A percentile compares a stretch with the other conserved stretches of the same genome.
Evolutionary conservation across 2,888 invertebrate genomes (phyloP).

Genomic region (Acronicta aceris): DNA sequence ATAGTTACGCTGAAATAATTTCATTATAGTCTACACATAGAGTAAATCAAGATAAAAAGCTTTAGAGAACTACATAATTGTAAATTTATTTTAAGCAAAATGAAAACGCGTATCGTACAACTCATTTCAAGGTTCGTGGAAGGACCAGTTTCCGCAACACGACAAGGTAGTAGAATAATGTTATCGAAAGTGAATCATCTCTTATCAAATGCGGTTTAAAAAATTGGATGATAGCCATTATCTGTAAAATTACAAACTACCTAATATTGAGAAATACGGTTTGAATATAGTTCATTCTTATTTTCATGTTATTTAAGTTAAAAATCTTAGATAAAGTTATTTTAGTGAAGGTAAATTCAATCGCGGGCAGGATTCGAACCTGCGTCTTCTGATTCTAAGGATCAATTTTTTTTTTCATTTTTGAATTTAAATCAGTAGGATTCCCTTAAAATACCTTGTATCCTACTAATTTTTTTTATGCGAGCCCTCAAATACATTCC

Average conservation of each 20-base stretch:
- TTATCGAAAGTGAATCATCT: slow-evolving; percentile 18
- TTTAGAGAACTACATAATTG: too few relatives aligned
- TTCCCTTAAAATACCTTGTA: slow-evolving; percentile 57
- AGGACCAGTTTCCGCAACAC: slow-evolving; percentile 1
- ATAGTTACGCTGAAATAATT: slow-evolving; percentile 40
- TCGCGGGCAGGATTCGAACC: too few relatives aligned
- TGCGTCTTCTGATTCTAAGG: too few relatives aligned
- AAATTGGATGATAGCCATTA: background rate
- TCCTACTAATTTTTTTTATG: slow-evolving; percentile 64
- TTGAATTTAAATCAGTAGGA: background rate
- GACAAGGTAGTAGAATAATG: background rate
- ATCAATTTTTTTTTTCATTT: too few relatives aligned
- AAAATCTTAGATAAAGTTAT: too few relatives aligned
- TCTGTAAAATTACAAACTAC: background rate
- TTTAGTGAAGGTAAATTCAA: too few relatives aligned
- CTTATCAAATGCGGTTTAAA: slow-evolving; percentile 1
- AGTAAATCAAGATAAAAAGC: too few relatives aligned
- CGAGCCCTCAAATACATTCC: slow-evolving; percentile 60
- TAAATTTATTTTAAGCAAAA: background rate
- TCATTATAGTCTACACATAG: background rate
- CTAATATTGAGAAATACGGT: background rate
- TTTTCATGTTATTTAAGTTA: too few relatives aligned
- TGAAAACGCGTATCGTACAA: background rate
- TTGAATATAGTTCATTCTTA: background rate
- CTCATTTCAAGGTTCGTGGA: background rate